phyloP scores from a whole-genome alignment of 2,797 vertebrate genomes.

The Urophycis tenuis region DNA sequence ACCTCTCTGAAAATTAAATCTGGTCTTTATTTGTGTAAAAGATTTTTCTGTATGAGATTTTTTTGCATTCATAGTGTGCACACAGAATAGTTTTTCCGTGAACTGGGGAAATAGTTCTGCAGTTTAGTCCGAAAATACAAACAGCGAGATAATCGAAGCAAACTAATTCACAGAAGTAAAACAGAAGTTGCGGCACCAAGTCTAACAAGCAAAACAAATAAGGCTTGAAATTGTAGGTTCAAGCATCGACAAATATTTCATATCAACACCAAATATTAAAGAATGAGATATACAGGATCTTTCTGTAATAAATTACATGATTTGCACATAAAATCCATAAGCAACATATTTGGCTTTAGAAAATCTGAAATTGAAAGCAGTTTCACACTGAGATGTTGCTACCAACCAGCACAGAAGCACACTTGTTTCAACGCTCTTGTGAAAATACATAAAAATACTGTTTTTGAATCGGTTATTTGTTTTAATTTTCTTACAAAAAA shows the following conservation, averaged over 20 bases:
- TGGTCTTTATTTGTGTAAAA: conserved; percentile 22
- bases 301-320: conserved; percentile 95
- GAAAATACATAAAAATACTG: conserved; percentile 99
- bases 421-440: conserved; percentile 98
- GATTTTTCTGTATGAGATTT: conserved; percentile 30
- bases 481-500: conserved; percentile 80
- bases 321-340: conserved; percentile 75
- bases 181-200: conserved; percentile 51
- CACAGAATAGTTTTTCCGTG: conserved; percentile 54
- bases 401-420: conserved; percentile 92
- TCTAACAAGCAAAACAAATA: conserved; percentile 81
- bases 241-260: conserved; percentile 90
- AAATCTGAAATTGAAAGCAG: conserved; percentile 85
- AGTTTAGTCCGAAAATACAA: conserved; percentile 57
- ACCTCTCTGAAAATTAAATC: neutral
- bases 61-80: conserved; percentile 61
- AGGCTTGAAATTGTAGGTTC: conserved; percentile 83
- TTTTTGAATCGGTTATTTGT: conserved; percentile 67
- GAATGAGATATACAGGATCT: conserved; percentile 93
- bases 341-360: conserved; percentile 92
- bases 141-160: conserved; percentile 66
- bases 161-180: conserved; percentile 52
- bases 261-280: conserved; percentile 98
- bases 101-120: conserved; percentile 59
- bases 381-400: conserved; percentile 75